Conservation (phyloP, 2,113 vertebrate genomes). For the Macaca fascicularis region DNA sequence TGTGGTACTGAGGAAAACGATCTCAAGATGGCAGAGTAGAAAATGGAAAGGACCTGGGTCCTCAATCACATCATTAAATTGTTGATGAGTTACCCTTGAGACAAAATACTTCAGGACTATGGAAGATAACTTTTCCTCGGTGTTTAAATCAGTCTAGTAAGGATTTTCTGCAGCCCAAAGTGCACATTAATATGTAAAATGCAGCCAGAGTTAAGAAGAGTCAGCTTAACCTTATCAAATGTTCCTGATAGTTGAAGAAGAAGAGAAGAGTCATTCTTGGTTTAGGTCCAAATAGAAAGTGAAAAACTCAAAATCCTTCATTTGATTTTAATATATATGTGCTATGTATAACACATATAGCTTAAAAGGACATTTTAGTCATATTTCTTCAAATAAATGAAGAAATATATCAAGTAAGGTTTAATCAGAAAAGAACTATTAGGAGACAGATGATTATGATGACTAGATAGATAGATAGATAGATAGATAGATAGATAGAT, state of each 20-base stretch:
- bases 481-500: neutral
- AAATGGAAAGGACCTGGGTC: neutral
- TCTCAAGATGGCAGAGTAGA: neutral
- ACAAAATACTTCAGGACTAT: no score
- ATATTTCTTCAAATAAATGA: neutral
- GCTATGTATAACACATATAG: neutral
- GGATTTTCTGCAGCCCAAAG: neutral
- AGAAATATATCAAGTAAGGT: neutral
- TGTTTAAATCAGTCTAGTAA: neutral
- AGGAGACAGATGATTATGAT: neutral
- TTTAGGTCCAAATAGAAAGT: neutral
- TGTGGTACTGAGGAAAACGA: neutral
- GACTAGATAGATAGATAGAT: neutral
- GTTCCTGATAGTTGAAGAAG: neutral
- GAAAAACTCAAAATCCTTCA: neutral
- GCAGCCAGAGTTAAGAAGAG: neutral
- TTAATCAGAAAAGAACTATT: neutral
- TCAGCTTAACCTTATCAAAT: neutral
- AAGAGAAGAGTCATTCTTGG: neutral
- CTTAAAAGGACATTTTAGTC: neutral
- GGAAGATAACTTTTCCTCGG: neutral
- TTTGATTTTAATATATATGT: neutral
- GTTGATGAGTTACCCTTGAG: neutral
- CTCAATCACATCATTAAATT: neutral
- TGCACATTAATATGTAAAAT: neutral